A percentile compares a stretch with the other conserved stretches of the same genome.
Conservation (phyloP, 2,888 invertebrate species). For the Rhodophaea formosa region DNA sequence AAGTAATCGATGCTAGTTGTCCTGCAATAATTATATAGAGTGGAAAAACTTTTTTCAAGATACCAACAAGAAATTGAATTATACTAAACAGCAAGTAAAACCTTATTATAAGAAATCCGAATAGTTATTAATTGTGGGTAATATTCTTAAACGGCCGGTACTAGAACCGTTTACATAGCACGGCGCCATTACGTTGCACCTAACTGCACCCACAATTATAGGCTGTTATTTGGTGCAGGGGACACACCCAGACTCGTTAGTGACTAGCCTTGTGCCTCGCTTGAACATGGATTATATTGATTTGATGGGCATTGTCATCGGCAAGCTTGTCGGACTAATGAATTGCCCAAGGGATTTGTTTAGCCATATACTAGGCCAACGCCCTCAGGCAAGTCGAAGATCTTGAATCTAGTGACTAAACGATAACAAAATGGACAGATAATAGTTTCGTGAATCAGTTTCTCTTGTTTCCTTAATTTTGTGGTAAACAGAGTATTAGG, state of each 20-base stretch:
- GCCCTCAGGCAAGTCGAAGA: too few species aligned
- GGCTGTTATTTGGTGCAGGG: slow-evolving; percentile 70
- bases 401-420: too few species aligned
- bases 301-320: slow-evolving; percentile 13
- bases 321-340: background rate
- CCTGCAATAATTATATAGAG: too few species aligned
- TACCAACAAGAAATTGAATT: too few species aligned
- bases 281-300: slow-evolving; percentile 35
- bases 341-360: too few species aligned
- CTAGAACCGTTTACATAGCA: slow-evolving; percentile 34
- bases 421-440: too few species aligned
- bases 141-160: slow-evolving; percentile 44
- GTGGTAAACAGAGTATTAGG: too few species aligned
- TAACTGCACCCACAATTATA: slow-evolving; percentile 72
- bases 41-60: too few species aligned
- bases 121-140: slow-evolving; percentile 35
- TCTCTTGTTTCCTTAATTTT: too few species aligned
- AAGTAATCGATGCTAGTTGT: too few species aligned
- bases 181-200: slow-evolving; percentile 55
- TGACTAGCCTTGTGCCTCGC: slow-evolving; percentile 66
- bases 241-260: slow-evolving; percentile 78
- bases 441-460: too few species aligned
- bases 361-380: too few species aligned
- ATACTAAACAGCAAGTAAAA: background rate
- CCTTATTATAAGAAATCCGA: slow-evolving; percentile 1